Evolutionary conservation across 2,113 vertebrate genomes (phyloP), one percentile per base, ranked within the genome.

Genomic region (Tichodroma muraria): DNA sequence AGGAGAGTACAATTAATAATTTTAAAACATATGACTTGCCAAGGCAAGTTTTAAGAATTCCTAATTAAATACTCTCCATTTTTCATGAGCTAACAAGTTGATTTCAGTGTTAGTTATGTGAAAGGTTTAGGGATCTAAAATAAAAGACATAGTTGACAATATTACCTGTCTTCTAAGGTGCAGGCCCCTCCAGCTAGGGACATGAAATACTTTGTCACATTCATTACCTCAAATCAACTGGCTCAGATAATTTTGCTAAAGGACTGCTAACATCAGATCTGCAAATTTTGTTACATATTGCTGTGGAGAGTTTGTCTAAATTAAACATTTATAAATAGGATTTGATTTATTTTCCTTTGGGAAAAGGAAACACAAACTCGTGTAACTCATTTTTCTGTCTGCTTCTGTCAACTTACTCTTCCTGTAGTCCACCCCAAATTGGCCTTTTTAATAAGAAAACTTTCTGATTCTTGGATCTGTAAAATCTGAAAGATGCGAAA

Each of bases 281-380:
- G 77, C 71, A 95, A 86, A 91, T 95, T 96, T 85, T 95, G 53
- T 88, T 97, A 86, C 59, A 79, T 89, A 71, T 66, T 80, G 63
- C 40, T 95, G 82, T 44, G 82, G 38, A 94, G 45, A 37, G 13
- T 91, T 95, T 83, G 28, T 50, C 33, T 82, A 79, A 77, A 92
- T 88, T 45, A 84, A 84, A 85, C 60, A 80, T 22, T 57, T 33
- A 35, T 88, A 77, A 93, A 64, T 10, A 40, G 4, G 12, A 30
- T 91, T 86, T 73, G 37, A n/a, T 64, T 80, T 81, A 45, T 70
- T 89, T 87, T 65, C 61, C 21, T 86, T 44, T 89, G 66, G 44
- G 24, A 79, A 79, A 64, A 40, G 31, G 28, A n/a, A n/a, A n/a
- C 17, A 90, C 21, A 72, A 15, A 85, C 6, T 50, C 0, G 1